Evolutionary conservation across 1,140 invertebrate genomes (phyloP), one percentile per base, ranked within the genome.

Genomic region (Gerris buenoi): DNA sequence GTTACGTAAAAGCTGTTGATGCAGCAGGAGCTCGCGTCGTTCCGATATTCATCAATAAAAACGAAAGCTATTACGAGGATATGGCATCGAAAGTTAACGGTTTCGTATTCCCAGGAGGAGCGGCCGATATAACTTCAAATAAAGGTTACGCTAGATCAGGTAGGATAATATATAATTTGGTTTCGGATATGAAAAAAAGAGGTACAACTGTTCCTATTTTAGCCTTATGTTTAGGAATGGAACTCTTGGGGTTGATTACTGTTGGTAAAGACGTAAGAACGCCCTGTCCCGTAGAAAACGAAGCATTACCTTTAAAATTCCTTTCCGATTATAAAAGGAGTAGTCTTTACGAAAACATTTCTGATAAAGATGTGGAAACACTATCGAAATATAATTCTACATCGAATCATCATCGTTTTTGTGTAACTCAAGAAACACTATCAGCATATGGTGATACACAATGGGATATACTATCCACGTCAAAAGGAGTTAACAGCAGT

Each of bases 1-100:
- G 88, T 0, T 95, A 95, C 73, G 88, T 94, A 0, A 93, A 94
- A 76, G 89, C 82, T 76, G 71, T 95, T 15, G 90, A 95, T 79
- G 79, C 84, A 65, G 82, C 85, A 5, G 92, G 92, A 15, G 92
- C 87, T 5, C 79, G 86, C 75, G 88, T 89, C 5, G 84, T 91
- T 2, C 91, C 92, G 0, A 86, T 95, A 72, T 82, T 69, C 46
- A 67, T 69, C 5, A 63, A 63, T 23, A 33, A 65, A 65, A 57
- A 27, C 56, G 57, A 57, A 28, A 33, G 62, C 10, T 70, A 70
- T 60, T 70, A 70, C 60, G 33, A 60, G 5, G 15, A 60, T 10
- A 46, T 18, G 18, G 33, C 33, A 10, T 10, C 5, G 18, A 5
- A 46, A 46, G 5, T 46, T 10, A 46, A 46, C 33, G 33, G 33